These are phyloP conservation scores for Lymantria monacha DNA, from an alignment of 2,888 invertebrate genomes.

Conservation along the genomic window DNA sequence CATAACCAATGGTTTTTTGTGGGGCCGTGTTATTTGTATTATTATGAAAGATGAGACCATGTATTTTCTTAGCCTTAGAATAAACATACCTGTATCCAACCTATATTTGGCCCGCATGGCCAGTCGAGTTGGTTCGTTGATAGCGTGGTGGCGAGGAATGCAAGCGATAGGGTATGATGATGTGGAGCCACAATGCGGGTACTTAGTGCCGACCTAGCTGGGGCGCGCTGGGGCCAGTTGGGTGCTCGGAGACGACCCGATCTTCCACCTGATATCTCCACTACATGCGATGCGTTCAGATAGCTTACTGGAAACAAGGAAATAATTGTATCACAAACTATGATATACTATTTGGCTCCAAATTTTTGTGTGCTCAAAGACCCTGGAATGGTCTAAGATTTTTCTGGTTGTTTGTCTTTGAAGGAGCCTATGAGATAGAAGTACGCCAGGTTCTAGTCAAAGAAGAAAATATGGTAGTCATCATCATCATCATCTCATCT, in stretches of 20 bases:
- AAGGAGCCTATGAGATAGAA: no score
- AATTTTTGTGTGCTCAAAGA: no score
- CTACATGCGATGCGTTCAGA: slow-evolving; percentile 59
- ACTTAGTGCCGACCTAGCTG: slow-evolving; percentile 45
- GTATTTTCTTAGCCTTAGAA: no score
- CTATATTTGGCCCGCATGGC: slow-evolving; percentile 71
- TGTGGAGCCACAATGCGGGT: slow-evolving; percentile 63
- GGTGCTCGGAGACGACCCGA: slow-evolving; percentile 55
- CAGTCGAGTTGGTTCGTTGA: slow-evolving; percentile 7
- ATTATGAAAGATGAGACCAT: not conserved
- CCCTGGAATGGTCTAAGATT: no score
- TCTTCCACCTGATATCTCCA: slow-evolving; percentile 43
- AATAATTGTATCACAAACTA: not conserved
- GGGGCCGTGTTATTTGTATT: not conserved
- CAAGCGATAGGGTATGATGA: slow-evolving; percentile 55
- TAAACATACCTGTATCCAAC: slow-evolving; percentile 75
- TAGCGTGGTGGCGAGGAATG: slow-evolving; percentile 47
- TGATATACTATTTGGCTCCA: not conserved
- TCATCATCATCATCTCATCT: no score
- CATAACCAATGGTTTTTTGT: no score
- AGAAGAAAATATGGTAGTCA: no score
- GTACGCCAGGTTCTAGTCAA: no score
- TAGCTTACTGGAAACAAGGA: slow-evolving; percentile 50
- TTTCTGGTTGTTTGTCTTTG: no score
- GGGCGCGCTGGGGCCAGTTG: slow-evolving; percentile 64